Evolutionary conservation across 1,140 invertebrate species (phyloP).

Genomic region (Drosophila neocordata): DNA sequence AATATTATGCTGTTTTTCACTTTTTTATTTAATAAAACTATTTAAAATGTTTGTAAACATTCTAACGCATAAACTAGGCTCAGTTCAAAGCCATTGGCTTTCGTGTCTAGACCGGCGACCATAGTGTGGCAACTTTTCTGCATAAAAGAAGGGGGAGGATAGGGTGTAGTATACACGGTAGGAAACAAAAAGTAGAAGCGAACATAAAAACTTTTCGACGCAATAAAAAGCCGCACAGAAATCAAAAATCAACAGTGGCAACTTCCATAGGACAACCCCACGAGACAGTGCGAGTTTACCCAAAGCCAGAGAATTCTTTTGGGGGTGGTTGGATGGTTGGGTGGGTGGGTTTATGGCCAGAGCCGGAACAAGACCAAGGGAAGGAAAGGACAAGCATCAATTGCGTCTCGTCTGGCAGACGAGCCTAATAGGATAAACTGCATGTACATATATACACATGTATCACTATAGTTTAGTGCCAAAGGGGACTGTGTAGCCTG

Average conservation of each 20-base stretch:
- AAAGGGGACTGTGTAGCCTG: constrained; percentile 4
- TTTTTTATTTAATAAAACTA: background rate
- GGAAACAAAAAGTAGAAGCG: constrained; percentile 31
- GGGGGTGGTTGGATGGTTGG: constrained; percentile 60
- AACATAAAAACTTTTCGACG: constrained; percentile 53
- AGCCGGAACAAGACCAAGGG: constrained; percentile 5
- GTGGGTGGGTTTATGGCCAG: constrained; percentile 29
- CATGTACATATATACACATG: constrained; percentile 17
- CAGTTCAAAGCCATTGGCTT: constrained; percentile 5
- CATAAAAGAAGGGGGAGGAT: constrained; percentile 11
- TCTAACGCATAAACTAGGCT: constrained; percentile 13
- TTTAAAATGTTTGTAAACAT: background rate
- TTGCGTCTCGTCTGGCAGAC: constrained; percentile 51
- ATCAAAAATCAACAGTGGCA: constrained; percentile 72
- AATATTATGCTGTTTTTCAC: too few relatives aligned
- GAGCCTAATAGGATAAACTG: constrained; percentile 73
- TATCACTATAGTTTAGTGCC: background rate
- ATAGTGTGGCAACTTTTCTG: constrained; percentile 41
- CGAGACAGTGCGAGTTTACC: constrained; percentile 19
- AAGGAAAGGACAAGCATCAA: constrained; percentile 18
- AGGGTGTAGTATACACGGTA: background rate
- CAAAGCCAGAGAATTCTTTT: constrained; percentile 35
- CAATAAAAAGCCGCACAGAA: constrained; percentile 63
- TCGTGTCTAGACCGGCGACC: constrained; percentile 56
- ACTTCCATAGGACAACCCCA: constrained; percentile 49